Conservation (phyloP, 2,797 vertebrate species). For the Leucoraja ocellata region DNA sequence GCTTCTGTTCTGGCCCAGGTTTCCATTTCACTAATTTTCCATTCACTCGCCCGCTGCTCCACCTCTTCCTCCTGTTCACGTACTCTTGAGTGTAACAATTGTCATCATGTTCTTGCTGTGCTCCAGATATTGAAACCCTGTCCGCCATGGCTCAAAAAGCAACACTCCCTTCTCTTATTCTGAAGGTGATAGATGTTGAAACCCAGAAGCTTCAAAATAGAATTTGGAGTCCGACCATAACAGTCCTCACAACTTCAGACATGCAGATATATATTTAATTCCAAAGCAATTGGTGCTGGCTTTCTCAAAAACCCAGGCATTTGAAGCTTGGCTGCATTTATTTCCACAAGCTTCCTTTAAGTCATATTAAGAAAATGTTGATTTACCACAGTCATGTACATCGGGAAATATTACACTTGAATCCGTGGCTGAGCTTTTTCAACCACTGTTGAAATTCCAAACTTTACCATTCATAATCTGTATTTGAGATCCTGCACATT, state of each 20-base stretch:
- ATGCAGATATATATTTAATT: neutral
- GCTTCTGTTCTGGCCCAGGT: neutral
- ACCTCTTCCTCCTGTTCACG: neutral
- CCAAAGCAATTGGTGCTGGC: neutral
- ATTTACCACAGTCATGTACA: neutral
- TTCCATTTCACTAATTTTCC: neutral
- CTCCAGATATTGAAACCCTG: neutral
- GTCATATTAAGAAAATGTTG: neutral
- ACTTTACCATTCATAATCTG: neutral
- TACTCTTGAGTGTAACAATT: too few relatives aligned
- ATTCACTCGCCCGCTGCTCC: neutral
- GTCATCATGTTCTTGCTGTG: neutral
- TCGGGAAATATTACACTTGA: neutral
- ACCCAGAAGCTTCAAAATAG: neutral
- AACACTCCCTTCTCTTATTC: too few relatives aligned
- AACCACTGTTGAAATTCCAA: neutral
- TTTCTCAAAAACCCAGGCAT: neutral
- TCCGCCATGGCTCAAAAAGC: too few relatives aligned
- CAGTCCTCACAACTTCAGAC: neutral
- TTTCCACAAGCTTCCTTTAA: conserved; percentile 2
- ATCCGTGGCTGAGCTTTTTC: neutral
- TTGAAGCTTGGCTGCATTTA: neutral
- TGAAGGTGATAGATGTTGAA: neutral
- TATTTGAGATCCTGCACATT: neutral
- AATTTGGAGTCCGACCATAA: neutral